Evolutionary conservation across 2,797 vertebrate genomes (phyloP), one percentile per base, ranked within the genome.

Genomic region (Benthosema pterotum): DNA sequence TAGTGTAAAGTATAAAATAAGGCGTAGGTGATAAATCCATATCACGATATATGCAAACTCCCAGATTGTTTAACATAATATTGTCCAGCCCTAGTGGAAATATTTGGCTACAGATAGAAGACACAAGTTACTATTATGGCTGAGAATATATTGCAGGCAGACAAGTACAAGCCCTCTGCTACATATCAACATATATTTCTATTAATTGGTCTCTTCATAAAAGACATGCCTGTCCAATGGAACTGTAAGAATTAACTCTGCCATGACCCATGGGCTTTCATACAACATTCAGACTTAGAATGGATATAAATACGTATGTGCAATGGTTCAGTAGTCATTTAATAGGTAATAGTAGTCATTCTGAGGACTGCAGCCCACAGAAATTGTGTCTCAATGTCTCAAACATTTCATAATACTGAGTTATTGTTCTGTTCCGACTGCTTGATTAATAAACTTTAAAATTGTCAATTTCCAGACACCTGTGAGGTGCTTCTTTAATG

Each of bases 271-370:
- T 15, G 17, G 80, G 72, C 74, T 16, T 60, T 57, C 55, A 38
- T 7, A 38, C 8, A 77, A 87, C 42, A 70, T 52, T 64, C 70
- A 67, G 38, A 74, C 53, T 78, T 68, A 65, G 71, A 83, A 82
- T 77, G 8, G 65, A 60, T 49, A 60, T 43, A 17, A 54, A 55
- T 16, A 57, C 63, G 61, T 75, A 78, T 85, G 77, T 84, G 85
- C 85, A 87, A 57, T 28, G 50, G 49, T 51, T 87, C 83, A 89
- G 87, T 83, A 88, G 85, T 87, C 65, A 68, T 77, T 69, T 77
- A 42, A 65, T 53, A 68, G 52, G 57, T 63, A 71, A 22, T 75
- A 75, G 70, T 72, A 67, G 67, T 86, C 69, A 65, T 4, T 46
- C 32, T 11, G 32, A 38, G 32, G 32, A 46, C 32, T n/a, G n/a